phyloP scores from a whole-genome alignment of 2,888 invertebrate species.

The Troglohyphantes excavatus region DNA sequence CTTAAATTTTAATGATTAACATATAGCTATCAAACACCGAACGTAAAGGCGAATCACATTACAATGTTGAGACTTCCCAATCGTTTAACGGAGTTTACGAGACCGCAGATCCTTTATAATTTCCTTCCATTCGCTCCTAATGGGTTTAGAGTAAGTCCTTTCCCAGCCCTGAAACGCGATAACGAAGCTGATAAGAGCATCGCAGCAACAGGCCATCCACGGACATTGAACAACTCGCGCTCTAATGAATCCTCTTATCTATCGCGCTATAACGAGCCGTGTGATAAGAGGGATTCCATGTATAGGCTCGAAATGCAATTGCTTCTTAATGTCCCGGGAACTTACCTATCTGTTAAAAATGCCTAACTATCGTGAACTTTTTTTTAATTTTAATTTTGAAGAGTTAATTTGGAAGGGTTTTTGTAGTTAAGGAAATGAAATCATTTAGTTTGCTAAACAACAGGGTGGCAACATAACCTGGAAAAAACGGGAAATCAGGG shows the following conservation, averaged over 20 bases:
- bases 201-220: not conserved
- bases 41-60: too few relatives aligned
- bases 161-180: not conserved
- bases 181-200: not conserved
- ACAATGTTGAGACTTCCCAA: too few relatives aligned
- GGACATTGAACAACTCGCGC: not conserved
- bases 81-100: not conserved
- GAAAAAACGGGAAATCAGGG: too few relatives aligned
- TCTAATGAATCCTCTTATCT: slow-evolving; percentile 1
- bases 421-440: too few relatives aligned
- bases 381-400: too few relatives aligned
- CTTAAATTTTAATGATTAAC: too few relatives aligned
- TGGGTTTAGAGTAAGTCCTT: not conserved
- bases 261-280: not conserved
- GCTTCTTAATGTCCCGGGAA: not conserved
- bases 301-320: not conserved
- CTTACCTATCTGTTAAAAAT: too few relatives aligned
- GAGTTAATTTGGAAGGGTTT: too few relatives aligned
- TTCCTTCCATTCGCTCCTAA: not conserved
- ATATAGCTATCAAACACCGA: too few relatives aligned
- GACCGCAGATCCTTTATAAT: not conserved
- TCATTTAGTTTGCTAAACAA: too few relatives aligned
- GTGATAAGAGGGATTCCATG: not conserved
- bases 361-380: too few relatives aligned
- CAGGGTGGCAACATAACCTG: too few relatives aligned